Percentiles rank a stretch among this genome's conserved stretches.
Conservation (phyloP, 2,888 invertebrate genomes). For the Endotricha flammealis region DNA sequence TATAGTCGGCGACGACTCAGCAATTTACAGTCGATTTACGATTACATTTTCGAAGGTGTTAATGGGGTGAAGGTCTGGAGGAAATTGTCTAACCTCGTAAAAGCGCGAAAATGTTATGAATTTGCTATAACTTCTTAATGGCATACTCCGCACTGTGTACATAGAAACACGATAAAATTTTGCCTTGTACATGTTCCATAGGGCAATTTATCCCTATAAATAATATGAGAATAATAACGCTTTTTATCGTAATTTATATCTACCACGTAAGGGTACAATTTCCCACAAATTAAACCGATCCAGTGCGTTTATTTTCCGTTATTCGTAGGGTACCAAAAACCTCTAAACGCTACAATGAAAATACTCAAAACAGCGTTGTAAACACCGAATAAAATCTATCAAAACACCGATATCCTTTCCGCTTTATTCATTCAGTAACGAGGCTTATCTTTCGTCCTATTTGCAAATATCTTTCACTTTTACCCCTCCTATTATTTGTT, state of each 20-base stretch:
- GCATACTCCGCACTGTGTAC: slow-evolving; percentile 5
- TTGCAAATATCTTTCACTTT: slow-evolving; percentile 18
- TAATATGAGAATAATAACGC: not conserved
- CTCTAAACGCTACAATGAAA: too few species aligned
- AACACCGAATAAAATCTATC: slow-evolving; percentile 3
- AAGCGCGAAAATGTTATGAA: slow-evolving; percentile 15
- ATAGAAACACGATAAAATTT: slow-evolving; percentile 6
- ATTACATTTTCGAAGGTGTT: slow-evolving; percentile 15
- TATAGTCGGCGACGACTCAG: too few species aligned
- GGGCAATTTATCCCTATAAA: not conserved
- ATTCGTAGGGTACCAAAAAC: too few species aligned
- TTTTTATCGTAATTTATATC: too few species aligned
- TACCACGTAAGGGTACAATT: too few species aligned
- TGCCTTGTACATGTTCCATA: not conserved
- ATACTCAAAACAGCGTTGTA: not conserved
- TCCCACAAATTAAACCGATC: too few species aligned
- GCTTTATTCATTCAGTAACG: slow-evolving; percentile 7
- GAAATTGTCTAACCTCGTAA: slow-evolving; percentile 18
- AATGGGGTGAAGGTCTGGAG: slow-evolving; percentile 16
- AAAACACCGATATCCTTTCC: slow-evolving; percentile 3
- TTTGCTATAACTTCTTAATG: slow-evolving; percentile 14
- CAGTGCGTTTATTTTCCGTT: too few species aligned
- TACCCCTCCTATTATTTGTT: slow-evolving; percentile 21
- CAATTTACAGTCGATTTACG: too few species aligned
- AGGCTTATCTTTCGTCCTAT: slow-evolving; percentile 8